Evolutionary conservation across 2,797 vertebrate genomes (phyloP).

Genomic region (Valencia hispanica): DNA sequence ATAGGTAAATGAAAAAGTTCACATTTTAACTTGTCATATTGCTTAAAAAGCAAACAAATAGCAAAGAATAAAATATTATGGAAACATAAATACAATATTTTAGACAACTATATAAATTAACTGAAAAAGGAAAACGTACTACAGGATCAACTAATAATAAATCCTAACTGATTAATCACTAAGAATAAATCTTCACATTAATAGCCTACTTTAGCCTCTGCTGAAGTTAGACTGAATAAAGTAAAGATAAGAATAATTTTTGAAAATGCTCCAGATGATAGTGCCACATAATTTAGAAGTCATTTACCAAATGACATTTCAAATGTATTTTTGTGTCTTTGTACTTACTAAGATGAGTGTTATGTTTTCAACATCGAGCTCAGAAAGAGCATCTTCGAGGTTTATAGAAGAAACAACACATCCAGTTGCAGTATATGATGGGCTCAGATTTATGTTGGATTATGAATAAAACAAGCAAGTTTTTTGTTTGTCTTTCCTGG

Average conservation of each 20-base stretch:
- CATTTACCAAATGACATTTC: no score
- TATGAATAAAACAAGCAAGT: neutral
- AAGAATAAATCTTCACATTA: neutral
- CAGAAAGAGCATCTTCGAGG: neutral
- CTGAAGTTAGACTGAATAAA: neutral
- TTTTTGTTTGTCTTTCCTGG: neutral
- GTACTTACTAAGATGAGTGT: no score
- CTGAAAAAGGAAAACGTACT: no score
- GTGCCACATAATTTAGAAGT: neutral
- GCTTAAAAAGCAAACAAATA: neutral
- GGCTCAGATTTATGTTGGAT: neutral
- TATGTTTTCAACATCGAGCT: neutral
- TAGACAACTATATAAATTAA: neutral
- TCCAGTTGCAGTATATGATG: neutral
- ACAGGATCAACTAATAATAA: no score
- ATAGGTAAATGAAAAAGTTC: neutral
- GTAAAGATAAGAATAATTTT: neutral
- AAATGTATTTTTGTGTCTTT: no score
- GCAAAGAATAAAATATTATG: neutral
- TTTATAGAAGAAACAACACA: neutral
- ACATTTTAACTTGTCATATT: neutral
- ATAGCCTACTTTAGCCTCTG: neutral
- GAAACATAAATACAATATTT: neutral
- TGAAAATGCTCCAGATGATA: neutral
- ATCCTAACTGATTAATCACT: no score